These are phyloP conservation scores for Pygoscelis adeliae DNA, from an alignment of 2,113 vertebrate genomes.

Conservation along the genomic window DNA sequence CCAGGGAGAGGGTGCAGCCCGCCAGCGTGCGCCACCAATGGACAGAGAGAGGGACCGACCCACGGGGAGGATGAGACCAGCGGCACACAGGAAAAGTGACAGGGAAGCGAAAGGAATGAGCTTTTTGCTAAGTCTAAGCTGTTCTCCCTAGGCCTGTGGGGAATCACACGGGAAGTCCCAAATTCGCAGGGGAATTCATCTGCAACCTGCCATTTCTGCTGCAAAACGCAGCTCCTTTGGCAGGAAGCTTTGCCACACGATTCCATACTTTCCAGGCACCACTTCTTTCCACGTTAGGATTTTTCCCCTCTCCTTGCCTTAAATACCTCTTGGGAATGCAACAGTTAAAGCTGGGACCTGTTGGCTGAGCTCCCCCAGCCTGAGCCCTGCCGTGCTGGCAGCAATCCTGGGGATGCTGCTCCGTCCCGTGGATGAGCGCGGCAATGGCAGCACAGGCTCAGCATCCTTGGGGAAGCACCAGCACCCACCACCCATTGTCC, in stretches of 20 bases:
- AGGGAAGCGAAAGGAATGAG: not conserved
- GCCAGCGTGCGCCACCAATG: accelerated
- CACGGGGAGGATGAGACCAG: not conserved
- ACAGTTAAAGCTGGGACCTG: not conserved
- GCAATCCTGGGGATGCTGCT: conserved; percentile 55
- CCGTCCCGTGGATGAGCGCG: conserved; percentile 65
- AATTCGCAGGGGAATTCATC: not conserved
- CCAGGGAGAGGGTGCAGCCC: not conserved
- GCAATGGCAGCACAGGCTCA: not conserved
- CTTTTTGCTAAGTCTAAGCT: not conserved
- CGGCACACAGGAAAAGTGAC: not conserved
- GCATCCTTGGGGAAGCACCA: not conserved
- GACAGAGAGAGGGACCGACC: not conserved
- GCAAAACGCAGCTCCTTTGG: not conserved
- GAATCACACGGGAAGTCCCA: not conserved
- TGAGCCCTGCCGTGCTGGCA: not conserved
- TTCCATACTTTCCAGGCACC: not conserved
- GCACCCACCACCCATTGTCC: not conserved
- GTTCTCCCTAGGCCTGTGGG: not conserved
- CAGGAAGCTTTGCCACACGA: accelerated
- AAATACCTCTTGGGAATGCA: not conserved
- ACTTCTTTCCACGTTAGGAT: accelerated
- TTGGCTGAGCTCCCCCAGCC: not conserved
- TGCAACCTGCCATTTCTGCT: not conserved
- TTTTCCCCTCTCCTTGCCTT: not conserved